A percentile compares a stretch with the other conserved stretches of the same genome.
Conservation (phyloP, 2,797 vertebrate genomes). For the Phataginus tricuspis region DNA sequence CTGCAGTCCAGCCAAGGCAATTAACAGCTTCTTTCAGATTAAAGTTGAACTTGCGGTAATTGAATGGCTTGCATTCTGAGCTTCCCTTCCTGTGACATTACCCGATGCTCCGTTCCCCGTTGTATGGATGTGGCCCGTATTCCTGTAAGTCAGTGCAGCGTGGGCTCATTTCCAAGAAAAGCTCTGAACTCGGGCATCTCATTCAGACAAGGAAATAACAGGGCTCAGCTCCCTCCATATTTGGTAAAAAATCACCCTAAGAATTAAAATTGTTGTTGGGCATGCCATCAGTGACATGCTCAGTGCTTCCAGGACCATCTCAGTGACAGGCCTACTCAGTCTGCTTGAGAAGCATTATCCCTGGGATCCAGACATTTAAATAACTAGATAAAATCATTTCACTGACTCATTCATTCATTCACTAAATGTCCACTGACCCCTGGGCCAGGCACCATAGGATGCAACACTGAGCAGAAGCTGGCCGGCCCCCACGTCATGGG, state of each 20-base stretch:
- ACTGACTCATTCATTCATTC: too few relatives aligned
- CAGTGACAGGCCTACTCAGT: fast-evolving
- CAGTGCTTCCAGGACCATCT: fast-evolving
- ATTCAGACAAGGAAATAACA: background rate
- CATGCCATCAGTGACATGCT: too few relatives aligned
- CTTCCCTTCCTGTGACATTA: background rate
- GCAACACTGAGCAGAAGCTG: background rate
- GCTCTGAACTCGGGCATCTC: background rate
- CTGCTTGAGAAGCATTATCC: fast-evolving
- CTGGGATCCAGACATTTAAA: background rate
- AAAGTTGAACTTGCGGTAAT: constrained; percentile 47
- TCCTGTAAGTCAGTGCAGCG: background rate
- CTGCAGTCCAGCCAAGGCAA: constrained; percentile 24
- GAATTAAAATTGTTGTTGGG: background rate
- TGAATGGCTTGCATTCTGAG: constrained; percentile 13
- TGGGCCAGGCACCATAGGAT: background rate
- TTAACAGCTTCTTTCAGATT: constrained; percentile 37
- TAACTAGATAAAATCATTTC: background rate
- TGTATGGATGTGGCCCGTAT: background rate
- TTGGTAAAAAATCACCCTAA: background rate
- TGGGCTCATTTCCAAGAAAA: background rate
- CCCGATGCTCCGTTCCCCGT: background rate
- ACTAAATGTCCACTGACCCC: background rate
- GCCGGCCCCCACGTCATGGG: too few relatives aligned
- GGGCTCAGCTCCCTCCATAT: background rate